These are phyloP conservation scores for Harpagifer antarcticus DNA, from an alignment of 2,797 vertebrate genomes.

Conservation along the genomic window DNA sequence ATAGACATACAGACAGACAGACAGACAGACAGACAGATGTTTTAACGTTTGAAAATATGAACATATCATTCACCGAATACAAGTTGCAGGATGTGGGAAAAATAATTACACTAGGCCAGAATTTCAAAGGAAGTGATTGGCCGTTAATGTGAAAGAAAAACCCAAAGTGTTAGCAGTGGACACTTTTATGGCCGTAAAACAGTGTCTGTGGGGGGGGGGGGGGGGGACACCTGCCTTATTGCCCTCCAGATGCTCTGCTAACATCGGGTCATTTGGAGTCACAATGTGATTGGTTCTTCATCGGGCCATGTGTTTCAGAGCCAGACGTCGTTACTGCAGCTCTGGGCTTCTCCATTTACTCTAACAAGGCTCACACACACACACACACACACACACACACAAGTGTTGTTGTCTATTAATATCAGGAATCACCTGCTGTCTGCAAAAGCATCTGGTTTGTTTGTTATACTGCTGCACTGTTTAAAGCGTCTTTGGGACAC, in stretches of 20 bases:
- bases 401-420: conserved; percentile 44
- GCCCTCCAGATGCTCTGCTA: conserved; percentile 53
- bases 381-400: conserved; percentile 35
- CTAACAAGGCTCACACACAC: conserved; percentile 61
- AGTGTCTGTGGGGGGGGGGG: conserved; percentile 29
- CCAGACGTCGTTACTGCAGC: conserved; percentile 57
- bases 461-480: conserved; percentile 6
- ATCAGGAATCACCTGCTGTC: conserved; percentile 60
- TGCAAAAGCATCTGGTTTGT: conserved; percentile 43
- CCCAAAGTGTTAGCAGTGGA: conserved; percentile 16
- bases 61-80: neutral
- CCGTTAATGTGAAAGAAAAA: neutral
- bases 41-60: no score
- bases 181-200: conserved; percentile 28
- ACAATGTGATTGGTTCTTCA: conserved; percentile 30
- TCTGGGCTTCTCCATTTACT: conserved; percentile 59
- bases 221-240: conserved; percentile 55
- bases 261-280: conserved; percentile 53
- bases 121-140: neutral
- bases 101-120: neutral
- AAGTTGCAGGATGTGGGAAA: neutral
- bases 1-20: neutral
- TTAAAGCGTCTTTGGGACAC: conserved; percentile 43
- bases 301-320: conserved; percentile 37
- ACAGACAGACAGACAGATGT: neutral